Percentiles rank a stretch among this genome's conserved stretches.
Evolutionary conservation across 1,140 invertebrate genomes (phyloP).

Genomic region (Campoletis sonorensis): DNA sequence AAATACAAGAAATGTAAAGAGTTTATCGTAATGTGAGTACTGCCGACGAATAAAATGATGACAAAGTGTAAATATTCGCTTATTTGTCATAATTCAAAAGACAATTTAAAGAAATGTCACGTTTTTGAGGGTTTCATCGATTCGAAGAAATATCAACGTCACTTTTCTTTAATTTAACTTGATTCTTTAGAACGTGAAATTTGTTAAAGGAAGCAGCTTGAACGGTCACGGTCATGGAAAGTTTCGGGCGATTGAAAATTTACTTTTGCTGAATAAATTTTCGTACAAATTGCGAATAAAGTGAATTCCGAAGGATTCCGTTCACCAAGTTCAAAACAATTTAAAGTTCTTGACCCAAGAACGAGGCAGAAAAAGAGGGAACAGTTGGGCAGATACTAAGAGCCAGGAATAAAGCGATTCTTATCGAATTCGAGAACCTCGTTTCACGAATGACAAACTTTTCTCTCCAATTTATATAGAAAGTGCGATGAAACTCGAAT

Average conservation of each 20-base stretch:
- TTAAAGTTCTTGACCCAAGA: slow-evolving; percentile 33
- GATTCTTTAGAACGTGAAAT: not conserved
- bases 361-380: not conserved
- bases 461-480: too few species aligned
- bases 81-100: not conserved
- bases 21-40: slow-evolving; percentile 39
- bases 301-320: slow-evolving; percentile 40
- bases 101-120: not conserved
- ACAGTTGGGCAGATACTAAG: not conserved
- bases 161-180: not conserved
- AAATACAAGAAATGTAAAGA: slow-evolving; percentile 35
- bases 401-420: not conserved
- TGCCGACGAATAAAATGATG: slow-evolving; percentile 33
- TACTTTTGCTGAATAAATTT: slow-evolving; percentile 35
- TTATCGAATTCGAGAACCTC: too few species aligned
- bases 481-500: too few species aligned
- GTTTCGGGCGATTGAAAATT: not conserved
- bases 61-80: not conserved
- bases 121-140: not conserved
- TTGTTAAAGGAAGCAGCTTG: not conserved
- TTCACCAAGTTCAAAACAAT: slow-evolving; percentile 50
- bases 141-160: not conserved
- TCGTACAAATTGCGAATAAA: slow-evolving; percentile 40
- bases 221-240: not conserved
- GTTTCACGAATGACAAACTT: too few species aligned